These are phyloP conservation scores for Nasonia oneida DNA, from an alignment of 2,888 invertebrate genomes.

Conservation along the genomic window DNA sequence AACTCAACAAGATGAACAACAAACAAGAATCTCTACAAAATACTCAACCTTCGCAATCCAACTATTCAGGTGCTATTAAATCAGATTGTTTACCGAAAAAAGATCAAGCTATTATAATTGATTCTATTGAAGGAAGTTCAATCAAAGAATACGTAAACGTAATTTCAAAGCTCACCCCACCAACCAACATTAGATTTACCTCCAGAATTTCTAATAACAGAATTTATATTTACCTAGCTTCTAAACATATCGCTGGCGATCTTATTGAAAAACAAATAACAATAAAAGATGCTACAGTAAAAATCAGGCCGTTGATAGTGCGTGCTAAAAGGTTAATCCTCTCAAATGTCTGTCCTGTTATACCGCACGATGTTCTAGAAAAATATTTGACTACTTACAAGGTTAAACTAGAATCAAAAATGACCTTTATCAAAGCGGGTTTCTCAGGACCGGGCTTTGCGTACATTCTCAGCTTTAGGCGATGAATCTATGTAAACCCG, in stretches of 20 bases:
- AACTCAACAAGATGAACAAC: too few relatives aligned
- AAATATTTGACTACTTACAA: background rate
- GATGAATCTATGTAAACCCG: conserved; percentile 39
- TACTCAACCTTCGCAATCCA: too few relatives aligned
- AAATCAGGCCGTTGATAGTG: too few relatives aligned
- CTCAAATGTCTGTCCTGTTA: background rate
- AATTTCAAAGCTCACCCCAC: background rate
- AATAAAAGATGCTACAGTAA: background rate
- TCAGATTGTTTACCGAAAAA: too few relatives aligned
- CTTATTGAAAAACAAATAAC: conserved; percentile 24
- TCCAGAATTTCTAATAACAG: background rate
- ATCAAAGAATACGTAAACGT: background rate
- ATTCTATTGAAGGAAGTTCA: background rate
- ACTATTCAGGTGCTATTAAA: too few relatives aligned
- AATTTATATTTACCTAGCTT: conserved; percentile 23
- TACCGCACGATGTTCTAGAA: background rate
- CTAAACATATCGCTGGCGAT: conserved; percentile 19
- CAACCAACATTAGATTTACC: conserved; percentile 25
- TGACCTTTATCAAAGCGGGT: background rate
- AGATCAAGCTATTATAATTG: background rate
- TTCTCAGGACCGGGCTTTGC: background rate
- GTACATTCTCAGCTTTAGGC: conserved; percentile 17
- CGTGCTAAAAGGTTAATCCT: too few relatives aligned
- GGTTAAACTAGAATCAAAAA: conserved; percentile 3
- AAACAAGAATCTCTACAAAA: too few relatives aligned